phyloP scores from a whole-genome alignment of 1,140 invertebrate genomes.

The Diabrotica undecimpunctata region DNA sequence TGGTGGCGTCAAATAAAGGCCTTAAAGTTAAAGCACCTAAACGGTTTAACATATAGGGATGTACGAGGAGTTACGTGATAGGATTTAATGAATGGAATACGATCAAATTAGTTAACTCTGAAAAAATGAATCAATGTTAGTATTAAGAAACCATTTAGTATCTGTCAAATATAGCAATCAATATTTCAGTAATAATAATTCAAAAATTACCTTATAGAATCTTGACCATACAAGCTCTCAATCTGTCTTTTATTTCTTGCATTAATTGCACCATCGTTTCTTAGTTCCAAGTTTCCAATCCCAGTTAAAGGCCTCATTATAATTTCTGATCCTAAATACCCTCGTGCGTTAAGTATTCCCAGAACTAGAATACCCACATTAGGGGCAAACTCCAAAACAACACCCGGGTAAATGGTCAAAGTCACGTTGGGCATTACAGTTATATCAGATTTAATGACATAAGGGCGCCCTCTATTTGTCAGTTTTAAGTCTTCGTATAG shows the following conservation, averaged over 20 bases:
- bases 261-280: constrained; percentile 29
- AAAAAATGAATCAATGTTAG: no score
- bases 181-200: no score
- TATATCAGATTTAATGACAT: constrained; percentile 84
- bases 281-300: constrained; percentile 46
- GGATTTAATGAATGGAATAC: no score
- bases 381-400: constrained; percentile 89
- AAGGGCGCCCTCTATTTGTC: constrained; percentile 65
- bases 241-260: constrained; percentile 47
- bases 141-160: no score
- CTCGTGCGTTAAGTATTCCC: constrained; percentile 84
- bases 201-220: constrained; percentile 50
- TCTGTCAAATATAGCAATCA: no score
- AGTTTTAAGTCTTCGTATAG: constrained; percentile 72
- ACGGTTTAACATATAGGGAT: no score
- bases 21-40: no score
- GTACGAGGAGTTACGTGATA: no score
- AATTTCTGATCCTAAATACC: constrained; percentile 75
- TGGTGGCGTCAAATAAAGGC: no score
- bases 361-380: constrained; percentile 96
- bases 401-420: constrained; percentile 84
- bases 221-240: constrained; percentile 51
- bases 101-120: no score
- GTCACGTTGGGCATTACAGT: constrained; percentile 93
- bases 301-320: constrained; percentile 70